Percentiles rank a stretch among this genome's conserved stretches.
phyloP scores from a whole-genome alignment of 2,797 vertebrate species.

The Rhadinocentrus ornatus region DNA sequence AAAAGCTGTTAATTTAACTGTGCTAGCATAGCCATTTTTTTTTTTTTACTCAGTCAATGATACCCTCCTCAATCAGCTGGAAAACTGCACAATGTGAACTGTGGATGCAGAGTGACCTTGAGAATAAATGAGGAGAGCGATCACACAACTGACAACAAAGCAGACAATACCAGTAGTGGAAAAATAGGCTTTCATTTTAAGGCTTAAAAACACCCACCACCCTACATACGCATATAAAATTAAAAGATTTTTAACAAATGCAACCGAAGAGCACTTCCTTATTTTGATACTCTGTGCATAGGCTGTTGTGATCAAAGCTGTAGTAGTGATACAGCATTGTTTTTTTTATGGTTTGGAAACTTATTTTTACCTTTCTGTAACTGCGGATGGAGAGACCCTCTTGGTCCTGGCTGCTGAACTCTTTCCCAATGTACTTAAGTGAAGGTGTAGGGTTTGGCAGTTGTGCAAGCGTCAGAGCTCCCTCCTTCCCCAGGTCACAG shows the following conservation, averaged over 20 bases:
- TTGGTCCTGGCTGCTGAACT: slow-evolving; percentile 79
- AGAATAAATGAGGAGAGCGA: not conserved
- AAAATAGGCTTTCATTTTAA: no score
- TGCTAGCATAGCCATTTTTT: not conserved
- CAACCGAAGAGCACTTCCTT: not conserved
- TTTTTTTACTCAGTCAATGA: not conserved
- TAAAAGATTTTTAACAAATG: not conserved
- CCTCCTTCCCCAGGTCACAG: slow-evolving; percentile 82
- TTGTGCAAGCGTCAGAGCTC: slow-evolving; percentile 70
- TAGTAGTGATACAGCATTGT: no score
- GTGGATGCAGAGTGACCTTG: not conserved
- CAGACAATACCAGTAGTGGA: not conserved
- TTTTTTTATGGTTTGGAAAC: not conserved
- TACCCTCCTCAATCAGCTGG: not conserved
- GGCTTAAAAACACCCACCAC: not conserved
- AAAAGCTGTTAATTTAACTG: not conserved
- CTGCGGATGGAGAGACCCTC: slow-evolving; percentile 87
- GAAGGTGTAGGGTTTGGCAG: slow-evolving; percentile 75
- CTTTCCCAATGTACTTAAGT: slow-evolving; percentile 74
- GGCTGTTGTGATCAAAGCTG: not conserved
- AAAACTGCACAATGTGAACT: no score
- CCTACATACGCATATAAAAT: not conserved
- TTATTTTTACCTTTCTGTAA: slow-evolving; percentile 88
- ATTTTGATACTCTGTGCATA: not conserved
- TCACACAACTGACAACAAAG: not conserved